Base-by-base conservation (phyloP, 2,113 vertebrate species). In the Mandrillus leucophaeus region DNA sequence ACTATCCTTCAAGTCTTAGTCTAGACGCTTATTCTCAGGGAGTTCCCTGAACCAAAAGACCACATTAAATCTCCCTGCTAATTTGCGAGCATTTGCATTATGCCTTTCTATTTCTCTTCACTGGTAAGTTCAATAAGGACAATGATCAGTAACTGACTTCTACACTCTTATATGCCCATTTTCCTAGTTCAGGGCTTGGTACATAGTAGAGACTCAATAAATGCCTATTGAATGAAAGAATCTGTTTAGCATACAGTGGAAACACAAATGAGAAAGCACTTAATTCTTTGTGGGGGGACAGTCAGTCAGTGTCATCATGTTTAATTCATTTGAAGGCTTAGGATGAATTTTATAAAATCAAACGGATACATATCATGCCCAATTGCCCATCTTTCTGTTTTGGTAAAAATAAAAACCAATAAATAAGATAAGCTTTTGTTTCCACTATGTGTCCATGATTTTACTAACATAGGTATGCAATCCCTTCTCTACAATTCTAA, bases 361-460 rank as follows among this genome's bases (percentile, higher is more conserved):
- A 68, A 3, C 57, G 5, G 59, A 79, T 86, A 59, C 16, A 50
- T 61, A n/a, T n/a, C 35, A 55, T 57, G 32, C 3, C 25, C 35
- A 82, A 52, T 88, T 93, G 84, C 35, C 55, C 4, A 13, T 45
- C 9, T 86, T 88, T 78, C 61, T 66, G 6, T 85, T 90, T 14
- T 55, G 20, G 2, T 84, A 86, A 96, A 96, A 95, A 40, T 76
- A 55, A 96, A 95, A 91, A 32, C 3, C 59, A 76, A 9, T 59
- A 94, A 83, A 25, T 88, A 82, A 93, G 17, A 20, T 27, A 68
- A 75, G 32, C 79, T 66, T 75, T 92, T 27, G 70, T 75, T 40
- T 93, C 43, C 2, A 55, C 22, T 66, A 32, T 52, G 30, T 3
- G 2, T 3, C 5, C 76, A 45, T 59, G 52, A 75, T 66, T 93